Percentiles rank a stretch among this genome's conserved stretches.
Conservation (phyloP, 2,113 vertebrate species). For the Catagonus wagneri region DNA sequence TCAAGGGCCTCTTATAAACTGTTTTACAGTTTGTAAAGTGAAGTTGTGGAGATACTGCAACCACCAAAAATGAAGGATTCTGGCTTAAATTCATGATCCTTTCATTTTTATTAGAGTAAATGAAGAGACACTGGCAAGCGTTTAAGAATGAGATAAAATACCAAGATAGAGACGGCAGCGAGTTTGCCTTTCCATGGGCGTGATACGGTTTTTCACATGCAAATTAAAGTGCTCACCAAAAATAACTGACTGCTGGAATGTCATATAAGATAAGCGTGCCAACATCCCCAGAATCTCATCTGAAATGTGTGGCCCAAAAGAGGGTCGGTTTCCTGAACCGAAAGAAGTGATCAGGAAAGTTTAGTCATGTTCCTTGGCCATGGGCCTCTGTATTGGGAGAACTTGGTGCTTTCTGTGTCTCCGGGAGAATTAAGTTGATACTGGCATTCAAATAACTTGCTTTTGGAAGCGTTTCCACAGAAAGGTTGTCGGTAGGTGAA, state of each 20-base stretch:
- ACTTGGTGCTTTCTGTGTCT: conserved; percentile 36
- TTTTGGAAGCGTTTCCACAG: conserved; percentile 48
- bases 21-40: conserved; percentile 55
- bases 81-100: conserved; percentile 49
- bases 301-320: not conserved
- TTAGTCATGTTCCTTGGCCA: conserved; percentile 41
- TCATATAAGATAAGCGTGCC: not conserved
- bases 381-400: conserved; percentile 11
- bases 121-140: conserved; percentile 66
- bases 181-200: conserved; percentile 72
- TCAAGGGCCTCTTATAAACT: not conserved
- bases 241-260: conserved; percentile 36
- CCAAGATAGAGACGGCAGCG: not conserved
- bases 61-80: conserved; percentile 40
- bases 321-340: not conserved
- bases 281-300: not conserved
- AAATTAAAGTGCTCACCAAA: conserved; percentile 64
- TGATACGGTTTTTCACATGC: conserved; percentile 50
- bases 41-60: conserved; percentile 58
- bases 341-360: conserved; percentile 34
- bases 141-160: conserved; percentile 51
- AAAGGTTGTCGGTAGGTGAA: conserved; percentile 35
- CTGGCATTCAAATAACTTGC: conserved; percentile 53
- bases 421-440: conserved; percentile 54
- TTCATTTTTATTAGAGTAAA: conserved; percentile 68